Base-by-base conservation (phyloP, 1,140 invertebrate genomes). In the Drosophila sucinea region DNA sequence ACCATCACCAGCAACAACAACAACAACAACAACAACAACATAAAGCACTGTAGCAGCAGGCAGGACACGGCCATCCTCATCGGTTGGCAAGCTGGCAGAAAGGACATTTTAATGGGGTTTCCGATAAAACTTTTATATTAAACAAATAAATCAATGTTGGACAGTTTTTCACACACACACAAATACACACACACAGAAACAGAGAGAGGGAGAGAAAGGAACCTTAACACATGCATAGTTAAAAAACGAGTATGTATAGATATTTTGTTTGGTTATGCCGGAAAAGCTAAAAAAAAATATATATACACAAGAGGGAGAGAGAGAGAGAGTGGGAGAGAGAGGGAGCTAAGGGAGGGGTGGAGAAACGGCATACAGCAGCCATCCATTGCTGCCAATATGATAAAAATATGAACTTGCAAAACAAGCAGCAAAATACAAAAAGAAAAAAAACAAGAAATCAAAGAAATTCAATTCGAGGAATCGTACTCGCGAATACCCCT, bases 101-200 rank as follows among this genome's bases (percentile, higher is more conserved):
- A 89, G 84, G 84, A 89, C 84, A 89, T 90, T 90, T 90, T 90
- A 90, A 90, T 90, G 87, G 87, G 77, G 89, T 84, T 90, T 84
- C 74, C 83, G 87, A 90, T 90, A 90, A 90, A 87, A 87, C 80
- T 90, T 90, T 90, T 87, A 90, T 87, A 90, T 90, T 90, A 90
- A 87, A 84, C 80, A 90, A 90, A 90, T 90, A 90, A 90, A 90
- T 90, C 87, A 90, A 87, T 87, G 80, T 87, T 84, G 80, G 87
- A 79, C 83, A 87, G 79, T 87, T 84, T 85, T 82, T 79, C 76
- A 79, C 77, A 90, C 86, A 89, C 60, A 84, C 61, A 79, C 57
- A 71, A 41, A 64, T 32, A 56, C 65, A 77, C 57, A 77, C 74
- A 77, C 25, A 66, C 38, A 75, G 64, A 60, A 67, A 57, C 2